phyloP scores from a whole-genome alignment of 1,140 invertebrate genomes.

The Plodia interpunctella region DNA sequence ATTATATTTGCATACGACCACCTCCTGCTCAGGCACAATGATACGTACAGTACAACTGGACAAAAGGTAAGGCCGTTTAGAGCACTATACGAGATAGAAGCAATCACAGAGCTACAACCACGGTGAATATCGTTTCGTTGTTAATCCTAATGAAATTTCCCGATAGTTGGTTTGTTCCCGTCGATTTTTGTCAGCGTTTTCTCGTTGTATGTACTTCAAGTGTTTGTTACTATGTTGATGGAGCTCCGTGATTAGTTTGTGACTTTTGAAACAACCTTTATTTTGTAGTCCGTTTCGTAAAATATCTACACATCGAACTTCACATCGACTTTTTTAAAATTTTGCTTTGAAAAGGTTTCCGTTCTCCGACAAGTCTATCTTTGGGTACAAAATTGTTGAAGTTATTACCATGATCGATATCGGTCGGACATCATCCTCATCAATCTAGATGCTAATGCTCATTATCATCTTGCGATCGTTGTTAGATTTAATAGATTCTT shows the following conservation, averaged over 20 bases:
- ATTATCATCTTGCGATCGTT: too few relatives aligned
- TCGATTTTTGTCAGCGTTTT: not conserved
- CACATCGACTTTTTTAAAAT: too few relatives aligned
- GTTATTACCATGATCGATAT: too few relatives aligned
- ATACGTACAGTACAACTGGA: constrained; percentile 20
- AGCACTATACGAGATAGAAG: constrained; percentile 1
- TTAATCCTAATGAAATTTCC: constrained; percentile 4
- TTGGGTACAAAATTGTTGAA: too few relatives aligned
- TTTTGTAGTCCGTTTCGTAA: too few relatives aligned
- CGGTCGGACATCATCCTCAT: too few relatives aligned
- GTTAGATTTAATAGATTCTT: too few relatives aligned
- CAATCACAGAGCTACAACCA: not conserved
- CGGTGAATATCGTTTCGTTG: not conserved
- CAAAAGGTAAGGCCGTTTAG: constrained; percentile 28
- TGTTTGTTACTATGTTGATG: not conserved
- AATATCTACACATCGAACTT: too few relatives aligned
- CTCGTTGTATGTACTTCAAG: not conserved
- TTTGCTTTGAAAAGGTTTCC: too few relatives aligned
- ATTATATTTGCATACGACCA: constrained; percentile 51
- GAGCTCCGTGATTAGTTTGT: not conserved
- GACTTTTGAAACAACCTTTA: too few relatives aligned
- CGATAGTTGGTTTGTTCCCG: not conserved
- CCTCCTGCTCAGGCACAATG: constrained; percentile 28
- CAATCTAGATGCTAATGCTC: too few relatives aligned
- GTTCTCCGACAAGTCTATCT: too few relatives aligned